These are phyloP conservation scores for Cuculus canorus DNA, from an alignment of 2,797 vertebrate species.

Conservation along the genomic window DNA sequence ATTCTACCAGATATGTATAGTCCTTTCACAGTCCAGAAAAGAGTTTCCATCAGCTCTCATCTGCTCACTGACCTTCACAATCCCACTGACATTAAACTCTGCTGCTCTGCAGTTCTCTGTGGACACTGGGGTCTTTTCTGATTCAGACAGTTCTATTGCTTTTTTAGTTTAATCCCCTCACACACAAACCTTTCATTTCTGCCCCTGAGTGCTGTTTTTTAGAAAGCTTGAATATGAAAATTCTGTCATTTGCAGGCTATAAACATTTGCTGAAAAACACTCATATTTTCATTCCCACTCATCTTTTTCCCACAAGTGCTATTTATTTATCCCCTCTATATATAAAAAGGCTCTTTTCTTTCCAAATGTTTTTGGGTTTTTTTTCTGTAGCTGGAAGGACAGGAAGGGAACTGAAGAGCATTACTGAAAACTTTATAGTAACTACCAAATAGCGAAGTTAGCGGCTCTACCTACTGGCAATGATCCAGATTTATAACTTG, in stretches of 20 bases:
- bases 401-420: constrained; percentile 39
- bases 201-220: neutral
- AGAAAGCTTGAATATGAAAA: constrained; percentile 26
- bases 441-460: constrained; percentile 52
- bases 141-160: neutral
- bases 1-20: constrained; percentile 27
- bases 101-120: neutral
- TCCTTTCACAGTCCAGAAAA: constrained; percentile 32
- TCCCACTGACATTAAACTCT: constrained; percentile 16
- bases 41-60: constrained; percentile 33
- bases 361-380: neutral
- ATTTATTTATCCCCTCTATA: constrained; percentile 24
- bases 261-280: constrained; percentile 27
- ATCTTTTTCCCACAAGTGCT: constrained; percentile 13
- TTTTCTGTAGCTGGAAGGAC: constrained; percentile 30
- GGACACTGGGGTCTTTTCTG: neutral
- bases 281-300: constrained; percentile 14
- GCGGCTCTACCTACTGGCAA: constrained; percentile 37
- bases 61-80: constrained; percentile 50
- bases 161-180: neutral
- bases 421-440: constrained; percentile 40
- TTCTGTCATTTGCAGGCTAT: constrained; percentile 10
- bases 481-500: constrained; percentile 20
- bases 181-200: constrained; percentile 11
- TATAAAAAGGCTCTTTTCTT: constrained; percentile 42